Percentiles rank a stretch among this genome's conserved stretches.
These are phyloP conservation scores for Amia ocellicauda DNA, from an alignment of 2,113 vertebrate species.

Conservation along the genomic window DNA sequence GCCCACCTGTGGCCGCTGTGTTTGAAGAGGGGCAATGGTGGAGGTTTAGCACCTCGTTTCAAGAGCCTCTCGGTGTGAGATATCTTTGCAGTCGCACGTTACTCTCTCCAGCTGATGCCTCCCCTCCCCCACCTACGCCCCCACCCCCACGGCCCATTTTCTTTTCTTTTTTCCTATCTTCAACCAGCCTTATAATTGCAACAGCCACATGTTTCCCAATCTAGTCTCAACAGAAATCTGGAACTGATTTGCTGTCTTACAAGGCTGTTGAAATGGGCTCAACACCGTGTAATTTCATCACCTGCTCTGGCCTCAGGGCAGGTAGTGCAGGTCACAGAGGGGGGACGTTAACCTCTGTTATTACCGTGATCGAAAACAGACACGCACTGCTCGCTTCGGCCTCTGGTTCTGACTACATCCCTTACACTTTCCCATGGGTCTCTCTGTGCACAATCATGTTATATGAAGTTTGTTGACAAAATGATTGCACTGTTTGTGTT, in stretches of 20 bases:
- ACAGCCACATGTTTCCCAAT: neutral
- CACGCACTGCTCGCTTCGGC: slow-evolving; percentile 25
- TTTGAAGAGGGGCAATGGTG: slow-evolving; percentile 22
- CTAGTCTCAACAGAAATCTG: slow-evolving; percentile 5
- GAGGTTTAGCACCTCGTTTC: slow-evolving; percentile 21
- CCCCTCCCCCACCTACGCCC: neutral
- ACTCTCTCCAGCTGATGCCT: neutral
- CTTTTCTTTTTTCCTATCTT: neutral
- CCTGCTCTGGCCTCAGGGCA: slow-evolving; percentile 23
- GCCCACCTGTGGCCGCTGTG: slow-evolving; percentile 2
- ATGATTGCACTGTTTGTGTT: no score
- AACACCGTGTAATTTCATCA: slow-evolving; percentile 28
- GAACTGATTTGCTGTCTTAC: neutral
- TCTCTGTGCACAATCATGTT: no score
- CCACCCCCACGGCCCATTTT: neutral
- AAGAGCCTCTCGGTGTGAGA: slow-evolving; percentile 5
- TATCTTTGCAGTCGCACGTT: neutral
- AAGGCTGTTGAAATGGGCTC: neutral
- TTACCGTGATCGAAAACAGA: neutral
- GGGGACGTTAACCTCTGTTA: neutral
- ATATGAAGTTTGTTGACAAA: no score
- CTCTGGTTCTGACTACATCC: no score
- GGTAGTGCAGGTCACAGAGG: slow-evolving; percentile 18
- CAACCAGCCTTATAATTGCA: neutral
- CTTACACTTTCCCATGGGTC: no score